phyloP scores from a whole-genome alignment of 2,113 vertebrate genomes.

The Pseudonaja textilis region DNA sequence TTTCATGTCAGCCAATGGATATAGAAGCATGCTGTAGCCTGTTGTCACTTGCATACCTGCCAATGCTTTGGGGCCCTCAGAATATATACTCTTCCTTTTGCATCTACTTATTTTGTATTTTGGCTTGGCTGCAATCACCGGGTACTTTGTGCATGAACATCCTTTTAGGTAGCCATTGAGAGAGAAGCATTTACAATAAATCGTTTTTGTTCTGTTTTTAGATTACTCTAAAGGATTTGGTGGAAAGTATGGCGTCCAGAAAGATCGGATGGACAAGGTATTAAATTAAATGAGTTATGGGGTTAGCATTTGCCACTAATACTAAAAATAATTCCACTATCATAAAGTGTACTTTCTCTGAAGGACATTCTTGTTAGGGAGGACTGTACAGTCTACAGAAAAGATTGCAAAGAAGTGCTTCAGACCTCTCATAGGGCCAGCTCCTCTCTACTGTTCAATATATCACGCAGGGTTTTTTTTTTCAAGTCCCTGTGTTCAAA shows the following conservation, averaged over 20 bases:
- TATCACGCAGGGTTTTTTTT: background rate
- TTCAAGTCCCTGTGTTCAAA: background rate
- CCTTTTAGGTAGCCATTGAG: background rate
- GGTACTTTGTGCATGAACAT: slow-evolving; percentile 48
- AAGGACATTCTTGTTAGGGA: background rate
- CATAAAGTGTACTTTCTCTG: background rate
- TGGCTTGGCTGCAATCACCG: slow-evolving; percentile 40
- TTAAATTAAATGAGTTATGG: background rate
- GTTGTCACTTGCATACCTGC: slow-evolving; percentile 25
- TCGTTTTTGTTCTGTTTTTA: slow-evolving; percentile 58
- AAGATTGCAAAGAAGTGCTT: background rate
- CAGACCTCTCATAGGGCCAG: background rate
- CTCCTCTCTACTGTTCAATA: background rate
- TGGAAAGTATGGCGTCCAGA: slow-evolving; percentile 93
- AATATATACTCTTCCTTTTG: slow-evolving; percentile 21
- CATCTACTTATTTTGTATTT: slow-evolving; percentile 18
- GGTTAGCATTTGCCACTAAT: background rate
- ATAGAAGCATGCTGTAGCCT: slow-evolving; percentile 44
- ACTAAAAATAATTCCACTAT: background rate
- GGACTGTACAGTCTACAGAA: background rate
- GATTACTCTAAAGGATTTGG: slow-evolving; percentile 95
- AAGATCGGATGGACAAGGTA: slow-evolving; percentile 97
- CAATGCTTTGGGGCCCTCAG: slow-evolving; percentile 22
- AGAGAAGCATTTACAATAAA: background rate
- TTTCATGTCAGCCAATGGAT: slow-evolving; percentile 21